phyloP scores from a whole-genome alignment of 2,797 vertebrate species.

The Etheostoma nigrum region DNA sequence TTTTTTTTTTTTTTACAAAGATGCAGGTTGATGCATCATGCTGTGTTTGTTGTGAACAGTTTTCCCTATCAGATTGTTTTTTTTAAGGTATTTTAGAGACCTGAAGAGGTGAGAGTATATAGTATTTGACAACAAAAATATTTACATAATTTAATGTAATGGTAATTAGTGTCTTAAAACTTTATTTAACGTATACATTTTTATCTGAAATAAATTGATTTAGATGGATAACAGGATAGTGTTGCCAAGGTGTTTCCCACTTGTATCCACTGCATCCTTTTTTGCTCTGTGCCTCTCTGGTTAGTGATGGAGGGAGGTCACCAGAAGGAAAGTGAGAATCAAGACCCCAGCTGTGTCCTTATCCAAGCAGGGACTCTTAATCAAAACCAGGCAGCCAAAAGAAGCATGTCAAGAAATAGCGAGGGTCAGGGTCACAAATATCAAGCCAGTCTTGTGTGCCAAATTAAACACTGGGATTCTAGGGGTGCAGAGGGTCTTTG shows the following conservation, averaged over 20 bases:
- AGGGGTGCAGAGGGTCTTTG: conserved; percentile 32
- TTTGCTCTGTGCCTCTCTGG: background rate
- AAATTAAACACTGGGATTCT: conserved; percentile 63
- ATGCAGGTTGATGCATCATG: background rate
- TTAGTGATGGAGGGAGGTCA: conserved; percentile 53
- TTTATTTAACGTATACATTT: background rate
- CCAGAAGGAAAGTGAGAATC: conserved; percentile 55
- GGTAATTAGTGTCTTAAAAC: background rate
- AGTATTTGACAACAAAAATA: background rate
- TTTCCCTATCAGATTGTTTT: background rate
- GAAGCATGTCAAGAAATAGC: conserved; percentile 37
- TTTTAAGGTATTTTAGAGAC: background rate
- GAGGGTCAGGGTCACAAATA: conserved; percentile 63
- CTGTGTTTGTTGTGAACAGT: background rate
- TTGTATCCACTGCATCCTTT: conserved; percentile 6
- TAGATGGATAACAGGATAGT: background rate
- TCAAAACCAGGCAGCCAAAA: conserved; percentile 67
- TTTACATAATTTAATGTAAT: background rate
- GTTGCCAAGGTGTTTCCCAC: background rate
- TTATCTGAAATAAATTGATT: background rate
- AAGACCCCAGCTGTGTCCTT: conserved; percentile 68
- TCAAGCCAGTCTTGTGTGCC: conserved; percentile 44
- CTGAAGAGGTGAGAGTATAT: background rate
- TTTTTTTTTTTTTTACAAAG: background rate
- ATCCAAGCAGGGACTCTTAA: conserved; percentile 57